phyloP scores from a whole-genome alignment of 64 coral and sea anemone genomes.

The Anthopleura sola region DNA sequence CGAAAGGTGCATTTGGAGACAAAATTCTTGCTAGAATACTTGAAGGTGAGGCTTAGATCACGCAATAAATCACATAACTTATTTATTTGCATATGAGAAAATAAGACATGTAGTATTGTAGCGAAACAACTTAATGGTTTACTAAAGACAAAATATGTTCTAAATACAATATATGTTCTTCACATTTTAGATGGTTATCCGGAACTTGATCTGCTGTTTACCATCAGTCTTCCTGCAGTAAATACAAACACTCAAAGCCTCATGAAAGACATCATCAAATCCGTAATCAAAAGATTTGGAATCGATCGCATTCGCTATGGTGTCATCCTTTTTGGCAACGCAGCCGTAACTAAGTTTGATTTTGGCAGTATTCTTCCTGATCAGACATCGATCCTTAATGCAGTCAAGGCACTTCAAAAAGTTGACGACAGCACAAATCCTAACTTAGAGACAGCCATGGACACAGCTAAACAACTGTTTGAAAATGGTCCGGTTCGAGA shows the following conservation, averaged over 20 bases:
- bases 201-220: conserved; percentile 49
- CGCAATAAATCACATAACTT: neutral
- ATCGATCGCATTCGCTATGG: conserved; percentile 24
- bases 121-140: too few relatives aligned
- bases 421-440: neutral
- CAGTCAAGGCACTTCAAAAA: neutral
- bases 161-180: neutral
- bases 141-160: too few relatives aligned
- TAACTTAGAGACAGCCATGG: conserved; percentile 11
- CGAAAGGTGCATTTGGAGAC: neutral
- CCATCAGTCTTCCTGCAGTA: conserved; percentile 21
- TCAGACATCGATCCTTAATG: conserved; percentile 14
- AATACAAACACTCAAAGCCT: neutral
- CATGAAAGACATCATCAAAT: conserved; percentile 30
- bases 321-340: conserved; percentile 30
- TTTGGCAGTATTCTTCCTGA: neutral
- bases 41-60: neutral
- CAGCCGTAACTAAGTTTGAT: neutral
- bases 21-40: neutral
- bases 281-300: conserved; percentile 40
- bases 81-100: neutral
- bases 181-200: conserved; percentile 39
- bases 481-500: neutral
- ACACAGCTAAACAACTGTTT: conserved; percentile 23
- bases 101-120: neutral